Evolutionary conservation across 2,797 vertebrate genomes (phyloP).

Genomic region (Thripadectes ignobilis): DNA sequence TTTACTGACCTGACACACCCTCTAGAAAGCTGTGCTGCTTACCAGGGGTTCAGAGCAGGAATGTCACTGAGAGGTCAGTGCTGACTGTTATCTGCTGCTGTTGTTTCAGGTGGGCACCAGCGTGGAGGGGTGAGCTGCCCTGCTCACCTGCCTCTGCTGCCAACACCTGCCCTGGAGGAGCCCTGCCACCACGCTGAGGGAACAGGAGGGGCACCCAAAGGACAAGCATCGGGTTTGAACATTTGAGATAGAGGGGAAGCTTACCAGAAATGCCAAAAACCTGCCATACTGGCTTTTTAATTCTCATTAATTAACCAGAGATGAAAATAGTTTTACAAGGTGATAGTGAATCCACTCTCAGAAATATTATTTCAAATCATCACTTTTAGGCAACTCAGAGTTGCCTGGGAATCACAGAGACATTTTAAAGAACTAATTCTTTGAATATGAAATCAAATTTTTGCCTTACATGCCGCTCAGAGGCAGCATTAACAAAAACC

Average conservation of each 20-base stretch:
- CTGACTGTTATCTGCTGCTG: background rate
- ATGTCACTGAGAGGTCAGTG: background rate
- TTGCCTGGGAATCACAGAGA: background rate
- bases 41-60: background rate
- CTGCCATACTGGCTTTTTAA: background rate
- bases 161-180: background rate
- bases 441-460: background rate
- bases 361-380: background rate
- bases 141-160: background rate
- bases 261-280: background rate
- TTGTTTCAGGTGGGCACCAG: background rate
- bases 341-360: background rate
- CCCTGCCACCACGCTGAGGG: accelerated
- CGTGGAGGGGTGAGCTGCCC: background rate
- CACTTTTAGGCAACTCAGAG: background rate
- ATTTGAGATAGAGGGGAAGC: background rate
- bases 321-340: background rate
- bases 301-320: background rate
- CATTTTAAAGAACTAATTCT: background rate
- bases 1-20: background rate
- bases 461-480: background rate
- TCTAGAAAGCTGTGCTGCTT: background rate
- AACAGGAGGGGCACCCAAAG: background rate
- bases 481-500: background rate
- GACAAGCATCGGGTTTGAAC: background rate